phyloP scores from a whole-genome alignment of 2,113 vertebrate genomes.

The Triplophysa dalaica region DNA sequence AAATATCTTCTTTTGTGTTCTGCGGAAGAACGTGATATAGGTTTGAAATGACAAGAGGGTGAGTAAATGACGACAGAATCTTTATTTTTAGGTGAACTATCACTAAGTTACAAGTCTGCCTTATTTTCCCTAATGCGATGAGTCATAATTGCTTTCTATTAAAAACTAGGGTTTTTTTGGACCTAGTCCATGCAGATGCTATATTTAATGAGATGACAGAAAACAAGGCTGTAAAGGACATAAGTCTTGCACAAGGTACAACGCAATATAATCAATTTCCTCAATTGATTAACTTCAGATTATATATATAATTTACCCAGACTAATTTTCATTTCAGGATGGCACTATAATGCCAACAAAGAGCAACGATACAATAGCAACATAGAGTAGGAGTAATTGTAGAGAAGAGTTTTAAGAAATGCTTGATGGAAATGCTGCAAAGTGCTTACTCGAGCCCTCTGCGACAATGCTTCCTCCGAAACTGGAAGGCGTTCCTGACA shows the following conservation, averaged over 20 bases:
- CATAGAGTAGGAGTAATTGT: background rate
- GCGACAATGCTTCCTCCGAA: constrained; percentile 88
- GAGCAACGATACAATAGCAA: background rate
- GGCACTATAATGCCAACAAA: no score
- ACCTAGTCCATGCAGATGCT: background rate
- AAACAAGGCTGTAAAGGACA: no score
- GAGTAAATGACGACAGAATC: no score
- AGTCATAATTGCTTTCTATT: constrained; percentile 68
- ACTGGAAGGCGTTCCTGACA: constrained; percentile 86
- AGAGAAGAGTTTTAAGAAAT: background rate
- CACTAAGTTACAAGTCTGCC: constrained; percentile 63
- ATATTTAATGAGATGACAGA: no score
- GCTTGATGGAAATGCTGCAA: background rate
- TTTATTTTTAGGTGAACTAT: no score
- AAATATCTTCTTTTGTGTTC: no score
- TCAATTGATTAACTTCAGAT: no score
- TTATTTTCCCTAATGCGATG: constrained; percentile 66
- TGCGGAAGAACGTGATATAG: no score
- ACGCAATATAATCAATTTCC: no score
- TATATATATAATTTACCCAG: constrained; percentile 50
- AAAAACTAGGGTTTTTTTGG: no score
- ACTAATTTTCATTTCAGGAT: constrained; percentile 35
- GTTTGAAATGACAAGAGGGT: no score
- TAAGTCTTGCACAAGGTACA: no score
- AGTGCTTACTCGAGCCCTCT: constrained; percentile 84